These are phyloP conservation scores for Mellivora capensis DNA, from an alignment of 2,113 vertebrate species.

Conservation along the genomic window DNA sequence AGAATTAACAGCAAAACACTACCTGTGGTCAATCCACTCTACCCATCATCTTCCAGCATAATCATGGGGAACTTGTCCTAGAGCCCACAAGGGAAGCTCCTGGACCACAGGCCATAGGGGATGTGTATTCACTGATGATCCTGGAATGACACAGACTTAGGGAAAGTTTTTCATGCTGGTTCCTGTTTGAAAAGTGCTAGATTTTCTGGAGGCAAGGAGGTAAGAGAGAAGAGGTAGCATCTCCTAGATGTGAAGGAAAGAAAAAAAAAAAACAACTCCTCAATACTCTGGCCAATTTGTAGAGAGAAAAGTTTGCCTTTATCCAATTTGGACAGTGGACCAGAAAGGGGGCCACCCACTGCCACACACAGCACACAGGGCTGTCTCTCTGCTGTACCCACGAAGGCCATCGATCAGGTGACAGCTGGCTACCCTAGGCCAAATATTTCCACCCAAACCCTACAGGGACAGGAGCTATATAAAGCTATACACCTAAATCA, in stretches of 20 bases:
- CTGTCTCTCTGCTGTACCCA: neutral
- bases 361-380: neutral
- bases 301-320: neutral
- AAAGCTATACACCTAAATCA: neutral
- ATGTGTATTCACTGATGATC: neutral
- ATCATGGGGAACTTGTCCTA: neutral
- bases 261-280: neutral
- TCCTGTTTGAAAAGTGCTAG: neutral
- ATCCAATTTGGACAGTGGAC: neutral
- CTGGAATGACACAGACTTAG: neutral
- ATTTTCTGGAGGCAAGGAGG: neutral
- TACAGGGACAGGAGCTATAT: neutral
- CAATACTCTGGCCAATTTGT: neutral
- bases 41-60: slow-evolving; percentile 23
- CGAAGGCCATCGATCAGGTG: neutral
- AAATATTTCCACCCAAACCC: neutral
- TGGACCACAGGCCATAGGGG: neutral
- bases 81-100: neutral
- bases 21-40: slow-evolving; percentile 14
- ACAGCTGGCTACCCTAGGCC: neutral
- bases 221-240: neutral
- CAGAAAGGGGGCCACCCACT: neutral
- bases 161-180: neutral
- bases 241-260: neutral
- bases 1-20: slow-evolving; percentile 54